Evolutionary conservation across 2,888 invertebrate genomes (phyloP), one percentile per base, ranked within the genome.

Genomic region (Polyploca ridens): DNA sequence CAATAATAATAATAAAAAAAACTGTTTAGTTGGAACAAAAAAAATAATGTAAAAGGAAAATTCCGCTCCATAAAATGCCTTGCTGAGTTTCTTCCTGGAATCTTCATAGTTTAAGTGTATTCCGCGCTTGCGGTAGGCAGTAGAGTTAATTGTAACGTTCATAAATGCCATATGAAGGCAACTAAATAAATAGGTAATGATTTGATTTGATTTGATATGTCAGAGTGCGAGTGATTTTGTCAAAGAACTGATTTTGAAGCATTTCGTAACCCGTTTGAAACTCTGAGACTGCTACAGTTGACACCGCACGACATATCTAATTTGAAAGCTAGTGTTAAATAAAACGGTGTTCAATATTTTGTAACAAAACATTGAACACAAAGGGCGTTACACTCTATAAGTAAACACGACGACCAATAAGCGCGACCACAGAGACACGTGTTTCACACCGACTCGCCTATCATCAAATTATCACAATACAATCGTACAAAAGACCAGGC

Each of bases 271-370:
- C 76, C 73, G 76, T 83, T 83, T 82, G 76, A 77, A 79, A 81
- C 78, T 79, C 81, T 82, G 77, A 81, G 81, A 83, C 81, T 79
- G 82, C 77, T 84, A 81, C 79, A 76, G 77, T 81, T 85, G 87
- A 89, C 87, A 85, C 84, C 86, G 85, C 87, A 84, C 87, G 91
- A 90, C 88, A 89, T 66, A 90, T 87, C 87, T 86, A 92, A 93
- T 93, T 94, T 91, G 93, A 88, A 87, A 82, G 88, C 85, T 84
- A 77, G 91, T 93, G 93, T 91, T 94, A 93, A 94, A 93, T 90
- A 91, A 92, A 93, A 93, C 93, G 90, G 93, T 91, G 91, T 91
- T 91, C 91, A 92, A 93, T 93, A 93, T 94, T 93, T 93, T 93
- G 93, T 93, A 90, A 93, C 93, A 93, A 91, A 92, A 93, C 92